These are phyloP conservation scores for Bombus waltoni DNA, from an alignment of 1,140 invertebrate genomes.

Conservation along the genomic window DNA sequence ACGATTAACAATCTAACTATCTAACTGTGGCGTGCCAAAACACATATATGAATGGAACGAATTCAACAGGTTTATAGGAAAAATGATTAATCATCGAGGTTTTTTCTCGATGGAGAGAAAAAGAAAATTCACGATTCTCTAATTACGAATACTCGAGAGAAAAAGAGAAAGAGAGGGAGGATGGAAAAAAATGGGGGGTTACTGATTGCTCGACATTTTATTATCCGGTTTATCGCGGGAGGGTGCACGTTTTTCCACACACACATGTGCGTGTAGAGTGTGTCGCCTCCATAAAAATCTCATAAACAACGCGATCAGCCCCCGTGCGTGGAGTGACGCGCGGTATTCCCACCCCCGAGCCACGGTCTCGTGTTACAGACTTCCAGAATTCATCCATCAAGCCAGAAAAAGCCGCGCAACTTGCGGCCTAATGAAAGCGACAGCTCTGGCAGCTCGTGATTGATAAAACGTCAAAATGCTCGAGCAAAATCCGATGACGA, in stretches of 20 bases:
- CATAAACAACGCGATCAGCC: slow-evolving; percentile 75
- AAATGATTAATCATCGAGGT: slow-evolving; percentile 22
- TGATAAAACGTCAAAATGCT: slow-evolving; percentile 77
- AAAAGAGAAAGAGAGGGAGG: slow-evolving; percentile 3
- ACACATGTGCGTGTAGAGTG: slow-evolving; percentile 13
- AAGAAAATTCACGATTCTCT: background rate
- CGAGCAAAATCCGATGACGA: slow-evolving; percentile 47
- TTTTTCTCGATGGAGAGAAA: too few relatives aligned
- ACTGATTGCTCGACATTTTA: slow-evolving; percentile 58
- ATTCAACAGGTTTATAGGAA: slow-evolving; percentile 37
- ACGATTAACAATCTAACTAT: background rate
- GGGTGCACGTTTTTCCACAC: slow-evolving; percentile 49
- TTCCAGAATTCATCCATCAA: slow-evolving; percentile 76
- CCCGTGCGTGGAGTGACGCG: slow-evolving; percentile 21
- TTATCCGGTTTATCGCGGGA: slow-evolving; percentile 66
- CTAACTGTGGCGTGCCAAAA: background rate
- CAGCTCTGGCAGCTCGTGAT: slow-evolving; percentile 69
- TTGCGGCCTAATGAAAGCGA: slow-evolving; percentile 61
- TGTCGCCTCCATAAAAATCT: slow-evolving; percentile 75
- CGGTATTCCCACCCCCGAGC: slow-evolving; percentile 24
- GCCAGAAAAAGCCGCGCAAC: slow-evolving; percentile 58
- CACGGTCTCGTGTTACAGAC: slow-evolving; percentile 70
- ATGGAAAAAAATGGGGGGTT: slow-evolving; percentile 31
- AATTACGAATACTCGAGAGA: slow-evolving; percentile 18
- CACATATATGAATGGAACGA: background rate